Conservation (phyloP, 1,140 invertebrate genomes). For the Zaprionus kolodkinae region DNA sequence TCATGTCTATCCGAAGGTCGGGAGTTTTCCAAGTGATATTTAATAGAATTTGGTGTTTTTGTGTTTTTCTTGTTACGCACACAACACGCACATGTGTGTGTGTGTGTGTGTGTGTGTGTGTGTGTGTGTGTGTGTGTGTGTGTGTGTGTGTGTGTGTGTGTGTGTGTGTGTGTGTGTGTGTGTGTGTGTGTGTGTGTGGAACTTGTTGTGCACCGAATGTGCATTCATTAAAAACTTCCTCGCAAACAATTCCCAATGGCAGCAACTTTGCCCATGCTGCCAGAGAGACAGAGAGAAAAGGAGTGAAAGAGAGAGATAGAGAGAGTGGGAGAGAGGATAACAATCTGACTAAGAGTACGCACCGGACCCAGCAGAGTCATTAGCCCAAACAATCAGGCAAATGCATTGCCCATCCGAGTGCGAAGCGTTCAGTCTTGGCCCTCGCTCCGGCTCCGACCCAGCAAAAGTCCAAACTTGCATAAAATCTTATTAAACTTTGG, state of each 20-base stretch:
- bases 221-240: constrained; percentile 39
- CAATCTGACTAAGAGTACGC: constrained; percentile 11
- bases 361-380: constrained; percentile 17
- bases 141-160: neutral
- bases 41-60: constrained; percentile 19
- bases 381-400: constrained; percentile 32
- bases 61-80: constrained; percentile 14
- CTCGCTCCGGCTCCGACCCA: no score
- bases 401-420: constrained; percentile 23
- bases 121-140: neutral
- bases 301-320: constrained; percentile 4
- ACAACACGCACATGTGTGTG: constrained; percentile 2
- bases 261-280: neutral
- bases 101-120: neutral
- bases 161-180: neutral
- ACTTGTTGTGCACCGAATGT: constrained; percentile 23
- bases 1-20: constrained; percentile 5
- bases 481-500: constrained; percentile 14
- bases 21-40: constrained; percentile 26
- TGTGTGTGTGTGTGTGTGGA: neutral
- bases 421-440: neutral
- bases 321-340: neutral
- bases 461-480: neutral
- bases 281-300: neutral
- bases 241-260: constrained; percentile 12